Evolutionary conservation across 2,113 vertebrate species (phyloP).

Genomic region (Austrofundulus limnaeus): DNA sequence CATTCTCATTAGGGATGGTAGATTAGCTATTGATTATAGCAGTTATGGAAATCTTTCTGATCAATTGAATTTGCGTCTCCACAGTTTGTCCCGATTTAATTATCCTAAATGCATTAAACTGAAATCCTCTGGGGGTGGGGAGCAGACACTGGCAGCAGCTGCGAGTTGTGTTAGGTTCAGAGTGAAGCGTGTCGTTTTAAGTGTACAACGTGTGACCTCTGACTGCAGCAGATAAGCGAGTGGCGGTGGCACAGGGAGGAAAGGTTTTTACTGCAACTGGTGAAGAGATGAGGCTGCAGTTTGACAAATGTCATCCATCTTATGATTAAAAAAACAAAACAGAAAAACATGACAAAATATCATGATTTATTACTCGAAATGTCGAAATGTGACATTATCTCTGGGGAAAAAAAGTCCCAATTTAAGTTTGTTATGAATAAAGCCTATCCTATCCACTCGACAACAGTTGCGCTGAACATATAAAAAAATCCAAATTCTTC

Average conservation of each 20-base stretch:
- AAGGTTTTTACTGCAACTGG: conserved; percentile 26
- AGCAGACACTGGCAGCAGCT: background rate
- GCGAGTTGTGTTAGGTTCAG: conserved; percentile 18
- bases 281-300: conserved; percentile 28
- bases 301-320: background rate
- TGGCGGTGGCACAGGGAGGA: background rate
- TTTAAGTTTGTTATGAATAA: background rate
- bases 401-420: background rate
- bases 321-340: too few relatives aligned
- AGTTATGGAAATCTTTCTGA: conserved; percentile 67
- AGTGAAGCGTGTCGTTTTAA: conserved; percentile 19
- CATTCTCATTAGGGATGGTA: conserved; percentile 59
- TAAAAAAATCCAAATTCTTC: conserved; percentile 36
- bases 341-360: background rate
- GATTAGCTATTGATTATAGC: conserved; percentile 74
- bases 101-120: conserved; percentile 40
- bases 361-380: background rate
- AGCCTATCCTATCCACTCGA: conserved; percentile 1
- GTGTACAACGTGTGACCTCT: conserved; percentile 49
- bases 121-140: conserved; percentile 9
- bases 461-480: conserved; percentile 17
- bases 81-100: conserved; percentile 49
- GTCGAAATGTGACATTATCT: too few relatives aligned
- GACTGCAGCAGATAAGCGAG: conserved; percentile 52
- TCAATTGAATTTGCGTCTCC: conserved; percentile 55